Evolutionary conservation across 2,888 invertebrate genomes (phyloP).

Genomic region (Tenthredo amoena): DNA sequence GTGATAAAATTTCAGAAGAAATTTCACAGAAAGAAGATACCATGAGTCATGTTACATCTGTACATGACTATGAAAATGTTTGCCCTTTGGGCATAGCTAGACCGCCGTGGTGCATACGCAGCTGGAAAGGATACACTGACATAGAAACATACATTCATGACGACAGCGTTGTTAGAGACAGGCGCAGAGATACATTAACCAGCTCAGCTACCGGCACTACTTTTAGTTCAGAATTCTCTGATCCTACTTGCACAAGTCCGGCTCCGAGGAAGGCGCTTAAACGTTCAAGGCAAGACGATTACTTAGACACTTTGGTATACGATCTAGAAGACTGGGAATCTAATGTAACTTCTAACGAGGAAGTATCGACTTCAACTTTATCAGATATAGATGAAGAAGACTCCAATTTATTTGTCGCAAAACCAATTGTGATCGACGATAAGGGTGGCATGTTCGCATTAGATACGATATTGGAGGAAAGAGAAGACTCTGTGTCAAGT

Average conservation of each 20-base stretch:
- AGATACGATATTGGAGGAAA: constrained; percentile 79
- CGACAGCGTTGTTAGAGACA: constrained; percentile 82
- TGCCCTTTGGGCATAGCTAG: constrained; percentile 84
- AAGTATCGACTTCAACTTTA: constrained; percentile 51
- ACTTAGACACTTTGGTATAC: constrained; percentile 80
- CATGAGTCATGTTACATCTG: constrained; percentile 80
- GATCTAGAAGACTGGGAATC: constrained; percentile 76
- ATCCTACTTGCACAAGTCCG: constrained; percentile 66
- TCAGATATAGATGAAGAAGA: constrained; percentile 65
- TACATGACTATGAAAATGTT: constrained; percentile 85
- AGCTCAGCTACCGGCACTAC: constrained; percentile 80
- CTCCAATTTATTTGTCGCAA: constrained; percentile 79
- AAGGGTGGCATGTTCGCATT: constrained; percentile 80
- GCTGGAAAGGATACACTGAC: constrained; percentile 84
- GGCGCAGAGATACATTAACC: constrained; percentile 78
- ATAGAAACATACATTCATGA: constrained; percentile 84
- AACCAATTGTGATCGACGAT: constrained; percentile 80
- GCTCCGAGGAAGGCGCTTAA: constrained; percentile 63
- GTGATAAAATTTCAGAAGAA: constrained; percentile 56
- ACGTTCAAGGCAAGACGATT: constrained; percentile 77
- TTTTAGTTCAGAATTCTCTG: constrained; percentile 80
- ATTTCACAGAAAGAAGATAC: constrained; percentile 67
- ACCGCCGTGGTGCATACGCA: constrained; percentile 83
- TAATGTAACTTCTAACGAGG: constrained; percentile 58
- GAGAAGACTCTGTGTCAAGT: constrained; percentile 77